Conservation (phyloP, 2,888 invertebrate species). For the Arenicola marina region DNA sequence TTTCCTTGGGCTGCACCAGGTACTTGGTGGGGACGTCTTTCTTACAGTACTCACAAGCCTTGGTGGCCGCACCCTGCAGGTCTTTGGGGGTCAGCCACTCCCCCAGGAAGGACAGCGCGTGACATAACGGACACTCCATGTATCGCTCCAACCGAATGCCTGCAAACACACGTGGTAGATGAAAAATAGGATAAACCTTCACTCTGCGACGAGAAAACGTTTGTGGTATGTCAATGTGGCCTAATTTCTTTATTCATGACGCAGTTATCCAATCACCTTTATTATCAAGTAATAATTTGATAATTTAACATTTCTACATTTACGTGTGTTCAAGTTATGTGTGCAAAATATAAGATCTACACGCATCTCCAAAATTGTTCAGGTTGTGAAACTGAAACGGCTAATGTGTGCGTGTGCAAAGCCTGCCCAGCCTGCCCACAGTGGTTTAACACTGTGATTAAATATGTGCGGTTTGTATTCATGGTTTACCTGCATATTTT, state of each 20-base stretch:
- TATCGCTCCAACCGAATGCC: constrained; percentile 50
- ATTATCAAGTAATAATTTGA: too few relatives aligned
- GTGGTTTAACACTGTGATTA: too few relatives aligned
- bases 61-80: constrained; percentile 39
- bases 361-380: too few relatives aligned
- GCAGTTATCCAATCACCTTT: too few relatives aligned
- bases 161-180: constrained; percentile 21
- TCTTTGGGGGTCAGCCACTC: constrained; percentile 59
- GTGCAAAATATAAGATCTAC: too few relatives aligned
- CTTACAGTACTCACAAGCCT: constrained; percentile 46
- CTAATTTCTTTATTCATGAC: background rate
- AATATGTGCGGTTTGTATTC: too few relatives aligned
- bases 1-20: constrained; percentile 56
- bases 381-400: too few relatives aligned
- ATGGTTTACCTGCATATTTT: constrained; percentile 45
- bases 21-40: constrained; percentile 45
- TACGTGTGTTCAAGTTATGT: too few relatives aligned
- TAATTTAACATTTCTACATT: too few relatives aligned
- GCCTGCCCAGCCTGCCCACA: too few relatives aligned
- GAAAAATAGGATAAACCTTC: background rate
- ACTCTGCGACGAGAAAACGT: background rate
- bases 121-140: constrained; percentile 52
- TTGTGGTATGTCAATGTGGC: background rate
- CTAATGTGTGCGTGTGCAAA: too few relatives aligned
- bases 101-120: constrained; percentile 48